Evolutionary conservation across 2,113 vertebrate genomes (phyloP), one percentile per base, ranked within the genome.

Genomic region (Cyprinodon brontotheroides): DNA sequence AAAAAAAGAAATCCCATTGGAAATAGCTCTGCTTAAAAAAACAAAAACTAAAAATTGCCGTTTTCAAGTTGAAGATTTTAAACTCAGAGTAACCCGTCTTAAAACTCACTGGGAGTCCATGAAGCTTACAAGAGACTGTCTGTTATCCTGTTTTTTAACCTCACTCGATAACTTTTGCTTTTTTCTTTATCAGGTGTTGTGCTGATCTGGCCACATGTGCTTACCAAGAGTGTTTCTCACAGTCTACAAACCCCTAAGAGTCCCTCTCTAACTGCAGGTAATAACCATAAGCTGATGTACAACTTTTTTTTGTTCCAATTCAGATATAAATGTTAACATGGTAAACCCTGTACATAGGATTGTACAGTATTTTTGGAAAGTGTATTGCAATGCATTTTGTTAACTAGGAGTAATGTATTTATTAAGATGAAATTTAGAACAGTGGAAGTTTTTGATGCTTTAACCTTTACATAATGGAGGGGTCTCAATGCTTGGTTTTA

Each of bases 111-210:
- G 29, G 41, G 4, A 41, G 4, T 41, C 41, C 41, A 41, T 41
- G 4, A 41, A 41, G 41, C 9, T 41, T 6, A 41, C 41, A 41
- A 6, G 41, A 45, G 11, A 45, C 2, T 45, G 9, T 11, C 5
- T 10, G 9, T 61, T 15, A 29, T 4, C 12, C 12, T 14, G 12
- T 36, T 36, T 61, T 1, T 61, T 61, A 6, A 57, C 50, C 50
- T 61, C 4, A 38, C 5, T 7, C 61, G 11, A 4, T 40, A 10
- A 14, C 36, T 38, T 40, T 59, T 22, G 6, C 38, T 29, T 74
- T 37, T n/a, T 66, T 39, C 9, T 68, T 76, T 39, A n/a, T 61
- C 88, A 93, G 91, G 87, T 40, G 41, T 91, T 15, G 40, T 88
- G 70, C 77, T 90, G 62, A 70, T 93, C 12, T 90, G 88, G 86